Percentiles rank a stretch among this genome's conserved stretches.
phyloP scores from a whole-genome alignment of 2,113 vertebrate genomes.

The Dromiciops gliroides region DNA sequence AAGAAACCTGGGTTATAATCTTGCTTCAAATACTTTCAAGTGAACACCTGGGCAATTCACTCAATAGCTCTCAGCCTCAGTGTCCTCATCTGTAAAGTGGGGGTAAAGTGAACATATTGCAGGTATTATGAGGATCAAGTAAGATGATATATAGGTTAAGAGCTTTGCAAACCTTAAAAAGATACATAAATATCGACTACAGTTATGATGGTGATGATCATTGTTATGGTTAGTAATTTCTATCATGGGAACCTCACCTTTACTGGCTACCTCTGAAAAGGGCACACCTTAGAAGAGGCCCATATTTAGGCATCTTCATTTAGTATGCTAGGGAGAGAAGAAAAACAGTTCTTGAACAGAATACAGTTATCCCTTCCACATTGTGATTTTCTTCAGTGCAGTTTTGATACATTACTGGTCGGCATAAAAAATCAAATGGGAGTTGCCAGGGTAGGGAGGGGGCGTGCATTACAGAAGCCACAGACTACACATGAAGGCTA shows the following conservation, averaged over 20 bases:
- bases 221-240: neutral
- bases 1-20: neutral
- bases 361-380: no score
- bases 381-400: no score
- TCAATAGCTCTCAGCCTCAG: neutral
- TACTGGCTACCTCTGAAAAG: neutral
- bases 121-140: no score
- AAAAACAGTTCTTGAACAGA: neutral
- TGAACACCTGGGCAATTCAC: neutral
- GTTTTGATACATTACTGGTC: no score
- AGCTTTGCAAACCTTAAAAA: neutral
- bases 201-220: neutral
- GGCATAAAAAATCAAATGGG: no score
- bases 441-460: no score
- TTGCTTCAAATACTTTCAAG: neutral
- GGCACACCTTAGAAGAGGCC: neutral
- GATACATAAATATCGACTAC: neutral
- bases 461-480: no score
- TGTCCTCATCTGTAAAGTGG: neutral
- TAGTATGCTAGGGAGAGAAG: neutral
- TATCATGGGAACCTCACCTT: neutral
- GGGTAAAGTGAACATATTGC: neutral
- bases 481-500: no score
- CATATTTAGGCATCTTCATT: neutral
- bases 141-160: neutral